phyloP scores from a whole-genome alignment of 2,797 vertebrate species.

The Galagoides demidoff region DNA sequence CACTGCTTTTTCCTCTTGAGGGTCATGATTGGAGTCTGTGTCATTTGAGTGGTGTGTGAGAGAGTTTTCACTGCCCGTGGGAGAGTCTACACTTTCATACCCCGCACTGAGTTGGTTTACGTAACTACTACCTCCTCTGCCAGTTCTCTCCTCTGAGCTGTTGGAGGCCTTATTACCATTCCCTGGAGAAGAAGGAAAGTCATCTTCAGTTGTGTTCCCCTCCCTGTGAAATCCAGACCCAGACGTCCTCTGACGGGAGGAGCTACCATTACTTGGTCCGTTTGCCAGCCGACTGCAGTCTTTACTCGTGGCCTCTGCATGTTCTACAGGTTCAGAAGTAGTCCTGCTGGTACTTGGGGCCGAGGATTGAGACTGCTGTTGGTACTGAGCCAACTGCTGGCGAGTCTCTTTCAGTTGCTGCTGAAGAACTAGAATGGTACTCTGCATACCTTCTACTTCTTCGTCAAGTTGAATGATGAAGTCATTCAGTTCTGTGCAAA shows the following conservation, averaged over 20 bases:
- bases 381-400: slow-evolving; percentile 91
- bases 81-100: slow-evolving; percentile 99
- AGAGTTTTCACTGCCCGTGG: slow-evolving; percentile 99
- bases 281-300: slow-evolving; percentile 97
- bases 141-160: slow-evolving; percentile 96
- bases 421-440: slow-evolving; percentile 97
- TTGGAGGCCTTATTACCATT: slow-evolving; percentile 96
- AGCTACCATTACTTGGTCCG: slow-evolving; percentile 96
- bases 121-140: slow-evolving; percentile 90
- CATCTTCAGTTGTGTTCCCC: slow-evolving; percentile 95
- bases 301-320: slow-evolving; percentile 90
- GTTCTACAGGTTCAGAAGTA: slow-evolving; percentile 87
- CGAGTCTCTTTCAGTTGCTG: slow-evolving; percentile 95
- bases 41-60: slow-evolving; percentile 99
- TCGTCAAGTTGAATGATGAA: slow-evolving; percentile 99
- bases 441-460: slow-evolving; percentile 99
- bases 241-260: slow-evolving; percentile 94
- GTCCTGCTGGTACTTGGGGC: slow-evolving; percentile 90
- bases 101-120: slow-evolving; percentile 96
- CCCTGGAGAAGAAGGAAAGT: slow-evolving; percentile 95
- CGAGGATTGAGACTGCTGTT: slow-evolving; percentile 89
- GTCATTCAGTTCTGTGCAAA: slow-evolving; percentile 95
- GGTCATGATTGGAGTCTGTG: slow-evolving; percentile 99
- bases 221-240: slow-evolving; percentile 96
- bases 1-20: slow-evolving; percentile 96